Evolutionary conservation across 64 coral and sea anemone species (phyloP), one percentile per base, ranked within the genome.

Genomic region (Montipora sp.): DNA sequence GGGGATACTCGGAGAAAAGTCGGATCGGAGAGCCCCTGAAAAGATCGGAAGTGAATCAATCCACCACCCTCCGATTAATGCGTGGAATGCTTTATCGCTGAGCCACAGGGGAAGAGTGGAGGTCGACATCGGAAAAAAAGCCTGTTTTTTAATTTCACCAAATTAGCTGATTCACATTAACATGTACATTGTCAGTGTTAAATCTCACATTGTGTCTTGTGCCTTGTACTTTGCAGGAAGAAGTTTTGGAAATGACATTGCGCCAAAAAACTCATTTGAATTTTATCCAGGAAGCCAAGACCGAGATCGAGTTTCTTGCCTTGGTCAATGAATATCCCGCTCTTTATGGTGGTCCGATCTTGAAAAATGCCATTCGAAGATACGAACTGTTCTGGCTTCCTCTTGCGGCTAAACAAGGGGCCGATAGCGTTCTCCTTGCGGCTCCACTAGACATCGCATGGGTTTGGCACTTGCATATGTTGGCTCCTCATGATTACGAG

Each of bases 301-400:
- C 9, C 12, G 80, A 61, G 80, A 57, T 92, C 6, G 63, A 61
- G 7, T 92, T 92, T 66, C 55, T 85, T 14, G 81, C 48, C 5
- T 5, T 51, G n/a, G 58, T 87, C 2, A 18, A 58, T 50, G 60
- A 79, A 7, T 92, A 77, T 18, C 90, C 90, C 7, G 48, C n/a
- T 18, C 57, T 92, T 11, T 23, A 85, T 9, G 15, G 71, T 19
- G 90, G 90, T 13, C 16, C 69, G 15, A 53, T 77, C 81, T 48
- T 92, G 4, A 24, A n/a, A 5, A 92, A 92, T 70, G 90, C 90
- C 19, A 63, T 92, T 21, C 43, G 90, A 66, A 90, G 94, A 7
- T 95, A 95, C 53, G 94, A 95, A 87, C 11, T 91, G 7, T 91
- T 91, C 24, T 95, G 94, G 94, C 75, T 95, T 48, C 94, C 94